Evolutionary conservation across 2,888 invertebrate genomes (phyloP).

Genomic region (Steinernema carpocapsae): DNA sequence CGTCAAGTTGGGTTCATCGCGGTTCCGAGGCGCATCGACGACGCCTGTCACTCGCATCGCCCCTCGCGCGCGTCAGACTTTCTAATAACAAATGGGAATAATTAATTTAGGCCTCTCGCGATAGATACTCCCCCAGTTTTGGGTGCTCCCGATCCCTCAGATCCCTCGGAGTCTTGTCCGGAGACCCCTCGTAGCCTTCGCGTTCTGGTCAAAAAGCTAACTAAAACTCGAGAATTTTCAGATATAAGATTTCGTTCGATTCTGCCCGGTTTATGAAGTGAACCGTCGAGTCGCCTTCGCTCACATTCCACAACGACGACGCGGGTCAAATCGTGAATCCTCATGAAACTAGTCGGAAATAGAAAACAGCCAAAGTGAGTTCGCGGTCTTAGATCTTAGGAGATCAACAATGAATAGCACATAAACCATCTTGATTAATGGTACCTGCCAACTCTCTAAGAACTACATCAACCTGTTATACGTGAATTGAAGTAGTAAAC

Average conservation of each 20-base stretch:
- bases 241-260: neutral
- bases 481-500: too few relatives aligned
- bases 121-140: too few relatives aligned
- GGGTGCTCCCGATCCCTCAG: neutral
- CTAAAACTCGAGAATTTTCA: neutral
- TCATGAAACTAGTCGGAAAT: neutral
- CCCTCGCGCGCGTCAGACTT: constrained; percentile 4
- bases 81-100: constrained; percentile 18
- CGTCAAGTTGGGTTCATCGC: constrained; percentile 12
- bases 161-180: neutral
- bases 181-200: neutral
- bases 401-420: too few relatives aligned
- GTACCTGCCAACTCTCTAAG: too few relatives aligned
- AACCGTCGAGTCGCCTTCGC: neutral
- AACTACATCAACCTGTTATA: too few relatives aligned
- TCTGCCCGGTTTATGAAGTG: neutral
- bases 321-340: neutral
- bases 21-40: neutral
- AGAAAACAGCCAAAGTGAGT: constrained; percentile 19
- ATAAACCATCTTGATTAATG: too few relatives aligned
- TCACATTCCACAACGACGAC: neutral
- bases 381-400: neutral
- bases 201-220: neutral
- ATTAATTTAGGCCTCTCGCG: constrained; percentile 29
- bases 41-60: constrained; percentile 7